Percentiles rank a stretch among this genome's conserved stretches.
phyloP scores from a whole-genome alignment of 2,797 vertebrate species.

The Darevskia mixta region DNA sequence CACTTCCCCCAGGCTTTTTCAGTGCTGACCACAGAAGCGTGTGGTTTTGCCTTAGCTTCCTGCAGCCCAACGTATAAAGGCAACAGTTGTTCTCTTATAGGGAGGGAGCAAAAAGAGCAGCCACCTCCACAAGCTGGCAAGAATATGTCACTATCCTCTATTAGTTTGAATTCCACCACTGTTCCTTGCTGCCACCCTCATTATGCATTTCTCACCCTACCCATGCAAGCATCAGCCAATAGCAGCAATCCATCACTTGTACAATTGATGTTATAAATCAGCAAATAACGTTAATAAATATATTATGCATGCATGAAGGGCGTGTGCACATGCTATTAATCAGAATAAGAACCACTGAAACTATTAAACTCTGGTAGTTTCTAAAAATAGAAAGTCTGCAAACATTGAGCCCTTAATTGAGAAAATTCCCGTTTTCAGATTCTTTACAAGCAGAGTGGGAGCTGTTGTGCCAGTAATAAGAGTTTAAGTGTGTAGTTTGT shows the following conservation, averaged over 20 bases:
- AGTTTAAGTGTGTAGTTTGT: not conserved
- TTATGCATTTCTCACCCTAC: not conserved
- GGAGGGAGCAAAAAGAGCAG: not conserved
- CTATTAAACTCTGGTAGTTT: not conserved
- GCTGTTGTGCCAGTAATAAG: conserved; percentile 5
- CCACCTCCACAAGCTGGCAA: not conserved
- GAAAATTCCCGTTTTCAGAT: conserved; percentile 3
- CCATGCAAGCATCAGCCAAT: not conserved
- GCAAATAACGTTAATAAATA: not conserved
- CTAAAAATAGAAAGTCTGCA: conserved; percentile 10
- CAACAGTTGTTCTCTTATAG: not conserved
- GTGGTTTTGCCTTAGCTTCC: conserved; percentile 28
- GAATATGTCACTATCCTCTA: not conserved
- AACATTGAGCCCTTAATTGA: not conserved
- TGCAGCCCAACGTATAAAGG: not conserved
- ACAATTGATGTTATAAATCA: not conserved
- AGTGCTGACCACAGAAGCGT: conserved; percentile 4
- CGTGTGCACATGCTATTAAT: not conserved
- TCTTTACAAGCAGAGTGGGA: not conserved
- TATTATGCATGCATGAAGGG: not conserved
- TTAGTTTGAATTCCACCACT: not conserved
- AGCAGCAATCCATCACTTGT: not conserved
- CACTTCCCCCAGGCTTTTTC: conserved; percentile 1
- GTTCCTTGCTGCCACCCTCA: not conserved
- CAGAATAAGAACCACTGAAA: not conserved